Evolutionary conservation across 2,113 vertebrate species (phyloP), one percentile per base, ranked within the genome.

Genomic region (Podiceps cristatus): DNA sequence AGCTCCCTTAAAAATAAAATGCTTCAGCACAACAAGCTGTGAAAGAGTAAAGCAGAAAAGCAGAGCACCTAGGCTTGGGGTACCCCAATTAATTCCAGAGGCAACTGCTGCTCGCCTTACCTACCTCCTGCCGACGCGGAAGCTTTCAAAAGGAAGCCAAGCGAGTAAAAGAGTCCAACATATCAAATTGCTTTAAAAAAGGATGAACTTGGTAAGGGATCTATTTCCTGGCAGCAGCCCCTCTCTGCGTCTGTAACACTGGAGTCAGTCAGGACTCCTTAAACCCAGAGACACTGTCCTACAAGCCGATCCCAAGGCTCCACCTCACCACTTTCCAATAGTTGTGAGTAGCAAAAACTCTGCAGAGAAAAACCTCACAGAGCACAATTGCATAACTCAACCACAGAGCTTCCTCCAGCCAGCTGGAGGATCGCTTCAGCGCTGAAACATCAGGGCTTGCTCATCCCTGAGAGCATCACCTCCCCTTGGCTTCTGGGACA

Each of bases 161-260:
- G 28, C 0, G 2, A 64, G 86, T 35, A 27, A 64, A 93, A 86
- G 31, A 37, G 59, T 76, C 80, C 81, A 64, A 27, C 74, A 85
- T 94, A 96, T 96, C 95, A 96, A 76, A 82, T 96, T 88, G 53
- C 90, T 81, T 87, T 73, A 82, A 62, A 90, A 96, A 94, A 95
- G 58, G 58, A 96, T 96, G 80, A 94, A 76, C 81, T 58, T 50
- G 49, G 56, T 37, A 69, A 79, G 37, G 20, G 53, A 93, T 94
- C 69, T 31, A 58, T 94, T 86, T 87, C 86, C 18, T 33, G 79
- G 76, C 40, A 84, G 76, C 83, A 81, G 73, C 49, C 88, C 83
- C 44, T 55, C 44, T 81, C 76, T 81, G 31, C 3, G 4, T 58
- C 47, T 0, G 5, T 31, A 80, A 58, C 6, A 23, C 49, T 12